Evolutionary conservation across 2,888 invertebrate species (phyloP), one percentile per base, ranked within the genome.

Genomic region (Cordilura impudica): DNA sequence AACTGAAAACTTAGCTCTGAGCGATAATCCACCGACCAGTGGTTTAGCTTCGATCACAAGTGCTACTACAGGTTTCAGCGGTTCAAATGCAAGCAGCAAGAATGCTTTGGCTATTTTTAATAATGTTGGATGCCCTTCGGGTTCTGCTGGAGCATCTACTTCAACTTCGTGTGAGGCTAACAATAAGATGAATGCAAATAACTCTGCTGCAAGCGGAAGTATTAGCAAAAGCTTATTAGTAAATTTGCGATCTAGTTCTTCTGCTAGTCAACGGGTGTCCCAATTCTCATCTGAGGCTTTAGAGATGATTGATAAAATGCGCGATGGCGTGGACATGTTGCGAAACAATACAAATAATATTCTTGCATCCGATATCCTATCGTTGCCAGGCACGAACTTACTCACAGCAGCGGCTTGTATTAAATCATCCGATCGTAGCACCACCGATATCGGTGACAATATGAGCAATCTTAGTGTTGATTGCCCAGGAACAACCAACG

Each of bases 271-370:
- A 45, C 84, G 86, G 6, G 86, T 84, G 2, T 85, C 89, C 3
- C 88, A 91, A 84, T 81, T 91, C 85, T 81, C 91, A 82, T 70
- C 91, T 83, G 93, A 93, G 83, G 91, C 92, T 0, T 91, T 93
- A 2, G 93, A 93, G 84, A 93, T 93, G 54, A 90, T 93, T 51
- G 93, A 94, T 86, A 93, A 93, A 86, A 92, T 93, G 88, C 91
- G 93, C 18, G 93, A 93, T 87, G 93, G 93, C 49, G 92, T 93
- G 6, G 95, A 95, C 84, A 93, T 94, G 88, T 91, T 94, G 83
- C 92, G 94, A 77, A 95, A 95, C 90, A 95, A 94, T 87, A 94
- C 95, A 54, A 95, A 95, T 89, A 95, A 93, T 88, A 93, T 95
- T 86, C 91, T 95, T 47, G 94, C 94, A 43, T 93, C 94, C 61